Conservation (phyloP, 1,140 invertebrate species). For the Melanaphis sacchari region DNA sequence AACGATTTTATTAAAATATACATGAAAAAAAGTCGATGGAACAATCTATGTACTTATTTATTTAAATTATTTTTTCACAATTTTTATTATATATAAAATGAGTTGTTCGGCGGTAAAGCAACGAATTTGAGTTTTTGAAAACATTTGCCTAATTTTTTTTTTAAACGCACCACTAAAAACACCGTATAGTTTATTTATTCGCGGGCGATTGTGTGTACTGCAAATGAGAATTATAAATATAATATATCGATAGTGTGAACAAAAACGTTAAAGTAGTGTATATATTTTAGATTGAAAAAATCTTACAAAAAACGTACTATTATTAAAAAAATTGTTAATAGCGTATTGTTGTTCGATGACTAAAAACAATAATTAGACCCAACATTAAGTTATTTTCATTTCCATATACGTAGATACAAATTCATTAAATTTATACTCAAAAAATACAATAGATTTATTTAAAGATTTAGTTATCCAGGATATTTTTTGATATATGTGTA, state of each 20-base stretch:
- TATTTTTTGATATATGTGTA: not conserved
- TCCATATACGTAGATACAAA: not conserved
- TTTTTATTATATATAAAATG: not conserved
- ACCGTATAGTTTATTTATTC: not conserved
- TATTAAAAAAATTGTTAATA: not conserved
- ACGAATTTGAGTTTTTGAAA: not conserved
- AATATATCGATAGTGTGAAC: not conserved
- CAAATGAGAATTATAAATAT: not conserved
- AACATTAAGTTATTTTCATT: not conserved
- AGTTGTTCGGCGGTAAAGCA: not conserved
- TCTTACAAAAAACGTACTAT: not conserved
- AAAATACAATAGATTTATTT: not conserved
- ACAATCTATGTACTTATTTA: not conserved
- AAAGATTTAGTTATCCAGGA: not conserved
- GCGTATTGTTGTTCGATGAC: not conserved
- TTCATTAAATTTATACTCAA: not conserved
- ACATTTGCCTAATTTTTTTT: not conserved
- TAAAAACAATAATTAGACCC: not conserved
- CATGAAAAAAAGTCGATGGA: not conserved
- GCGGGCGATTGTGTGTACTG: not conserved
- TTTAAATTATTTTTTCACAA: not conserved
- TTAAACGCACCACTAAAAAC: not conserved
- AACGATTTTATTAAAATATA: not conserved
- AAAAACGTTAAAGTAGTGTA: not conserved
- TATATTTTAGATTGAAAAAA: not conserved